Conservation (phyloP, 2,113 vertebrate species). For the Cyprinus carpio region DNA sequence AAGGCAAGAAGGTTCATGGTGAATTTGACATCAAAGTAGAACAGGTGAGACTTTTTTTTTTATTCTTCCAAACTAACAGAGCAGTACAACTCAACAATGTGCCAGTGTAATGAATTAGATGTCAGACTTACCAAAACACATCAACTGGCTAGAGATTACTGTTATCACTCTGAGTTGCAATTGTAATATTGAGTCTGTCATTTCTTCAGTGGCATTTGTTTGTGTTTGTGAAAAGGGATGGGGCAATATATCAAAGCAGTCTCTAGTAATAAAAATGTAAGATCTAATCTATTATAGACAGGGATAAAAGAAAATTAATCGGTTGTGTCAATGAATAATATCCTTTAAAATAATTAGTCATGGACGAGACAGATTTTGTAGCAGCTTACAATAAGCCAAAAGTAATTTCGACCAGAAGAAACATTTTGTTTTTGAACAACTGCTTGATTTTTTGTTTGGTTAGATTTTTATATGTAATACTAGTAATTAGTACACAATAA, state of each 20-base stretch:
- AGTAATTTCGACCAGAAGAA: background rate
- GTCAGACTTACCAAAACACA: background rate
- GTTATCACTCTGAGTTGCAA: background rate
- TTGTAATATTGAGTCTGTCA: background rate
- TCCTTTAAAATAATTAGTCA: slow-evolving; percentile 2
- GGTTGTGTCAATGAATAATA: background rate
- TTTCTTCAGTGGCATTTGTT: background rate
- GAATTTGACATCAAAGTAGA: slow-evolving; percentile 90
- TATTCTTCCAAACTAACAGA: background rate
- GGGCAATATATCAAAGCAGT: background rate
- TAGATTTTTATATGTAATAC: background rate
- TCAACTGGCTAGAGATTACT: background rate
- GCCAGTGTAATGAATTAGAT: background rate
- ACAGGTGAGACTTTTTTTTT: slow-evolving; percentile 74
- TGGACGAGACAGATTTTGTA: background rate
- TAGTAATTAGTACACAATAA: background rate
- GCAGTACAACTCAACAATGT: background rate
- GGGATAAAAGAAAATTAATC: background rate
- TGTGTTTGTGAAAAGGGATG: background rate
- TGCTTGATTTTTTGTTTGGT: background rate
- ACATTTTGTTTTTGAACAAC: background rate
- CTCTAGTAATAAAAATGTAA: background rate
- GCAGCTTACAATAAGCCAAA: slow-evolving; percentile 17
- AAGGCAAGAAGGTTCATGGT: slow-evolving; percentile 85
- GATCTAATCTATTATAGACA: background rate